These are phyloP conservation scores for Malachius bipustulatus DNA, from an alignment of 2,888 invertebrate species.

Conservation along the genomic window DNA sequence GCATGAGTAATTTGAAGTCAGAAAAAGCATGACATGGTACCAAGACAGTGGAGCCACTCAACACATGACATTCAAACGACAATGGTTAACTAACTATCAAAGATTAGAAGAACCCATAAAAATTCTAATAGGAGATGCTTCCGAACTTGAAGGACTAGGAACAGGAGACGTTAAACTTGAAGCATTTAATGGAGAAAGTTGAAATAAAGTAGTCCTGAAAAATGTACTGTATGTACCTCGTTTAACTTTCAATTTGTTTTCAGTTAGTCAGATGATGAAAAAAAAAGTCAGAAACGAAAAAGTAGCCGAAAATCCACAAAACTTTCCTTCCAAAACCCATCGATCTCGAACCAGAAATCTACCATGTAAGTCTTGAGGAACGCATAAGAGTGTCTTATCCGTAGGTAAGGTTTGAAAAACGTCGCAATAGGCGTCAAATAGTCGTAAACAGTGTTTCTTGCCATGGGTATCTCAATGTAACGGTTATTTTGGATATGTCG, in stretches of 20 bases:
- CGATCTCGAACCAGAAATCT: too few relatives aligned
- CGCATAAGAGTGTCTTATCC: too few relatives aligned
- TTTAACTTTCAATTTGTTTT: conserved; percentile 19
- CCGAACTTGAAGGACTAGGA: conserved; percentile 20
- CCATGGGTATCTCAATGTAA: too few relatives aligned
- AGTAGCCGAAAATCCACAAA: too few relatives aligned
- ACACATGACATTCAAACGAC: conserved; percentile 12
- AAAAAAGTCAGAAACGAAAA: too few relatives aligned
- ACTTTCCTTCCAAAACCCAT: too few relatives aligned
- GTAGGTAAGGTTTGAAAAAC: too few relatives aligned
- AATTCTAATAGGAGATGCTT: conserved; percentile 18
- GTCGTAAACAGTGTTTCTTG: too few relatives aligned
- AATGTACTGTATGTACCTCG: conserved; percentile 19
- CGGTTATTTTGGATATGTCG: too few relatives aligned
- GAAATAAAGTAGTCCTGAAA: conserved; percentile 15
- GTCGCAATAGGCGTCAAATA: too few relatives aligned
- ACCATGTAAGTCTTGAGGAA: too few relatives aligned
- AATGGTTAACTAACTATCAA: conserved; percentile 9
- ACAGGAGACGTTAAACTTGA: conserved; percentile 19
- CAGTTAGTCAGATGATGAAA: conserved; percentile 19
- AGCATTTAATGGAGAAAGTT: conserved; percentile 21
- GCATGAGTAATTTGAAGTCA: conserved; percentile 3
- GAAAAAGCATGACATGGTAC: conserved; percentile 7
- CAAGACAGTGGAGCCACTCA: conserved; percentile 12
- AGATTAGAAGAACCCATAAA: conserved; percentile 10